phyloP scores from a whole-genome alignment of 2,888 invertebrate species.

The Papilio protenor region DNA sequence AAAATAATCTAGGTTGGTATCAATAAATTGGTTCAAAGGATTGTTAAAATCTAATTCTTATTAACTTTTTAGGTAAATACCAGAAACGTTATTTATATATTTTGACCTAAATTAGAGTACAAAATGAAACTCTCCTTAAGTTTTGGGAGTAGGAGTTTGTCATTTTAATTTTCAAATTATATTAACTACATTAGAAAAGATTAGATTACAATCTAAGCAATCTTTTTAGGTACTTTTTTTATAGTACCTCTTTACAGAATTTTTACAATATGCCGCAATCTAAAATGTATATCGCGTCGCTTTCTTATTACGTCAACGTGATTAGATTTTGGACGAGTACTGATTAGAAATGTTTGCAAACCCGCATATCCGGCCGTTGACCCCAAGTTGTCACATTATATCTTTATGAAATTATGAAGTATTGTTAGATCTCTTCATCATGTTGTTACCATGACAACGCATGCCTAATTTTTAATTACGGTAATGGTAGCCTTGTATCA shows the following conservation, averaged over 20 bases:
- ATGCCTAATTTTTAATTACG: too few relatives aligned
- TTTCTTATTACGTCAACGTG: conserved; percentile 18
- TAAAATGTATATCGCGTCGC: conserved; percentile 1
- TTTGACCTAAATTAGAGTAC: too few relatives aligned
- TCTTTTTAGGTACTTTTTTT: not conserved
- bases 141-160: not conserved
- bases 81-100: too few relatives aligned
- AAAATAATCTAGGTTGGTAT: not conserved
- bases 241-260: conserved; percentile 2
- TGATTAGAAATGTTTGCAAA: conserved; percentile 21
- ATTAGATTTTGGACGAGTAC: conserved; percentile 28
- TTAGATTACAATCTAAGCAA: not conserved
- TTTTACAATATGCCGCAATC: conserved; percentile 7
- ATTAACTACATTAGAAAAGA: not conserved
- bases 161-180: not conserved
- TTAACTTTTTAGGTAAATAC: too few relatives aligned
- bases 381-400: not conserved
- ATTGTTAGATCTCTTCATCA: not conserved
- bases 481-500: too few relatives aligned
- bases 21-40: not conserved
- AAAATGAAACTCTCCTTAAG: not conserved
- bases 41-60: too few relatives aligned
- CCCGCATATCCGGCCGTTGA: conserved; percentile 13
- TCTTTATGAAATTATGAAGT: not conserved
- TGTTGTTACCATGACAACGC: too few relatives aligned